A percentile compares a stretch with the other conserved stretches of the same genome.
Evolutionary conservation across 2,888 invertebrate species (phyloP).

Genomic region (Podotricha telesiphe): DNA sequence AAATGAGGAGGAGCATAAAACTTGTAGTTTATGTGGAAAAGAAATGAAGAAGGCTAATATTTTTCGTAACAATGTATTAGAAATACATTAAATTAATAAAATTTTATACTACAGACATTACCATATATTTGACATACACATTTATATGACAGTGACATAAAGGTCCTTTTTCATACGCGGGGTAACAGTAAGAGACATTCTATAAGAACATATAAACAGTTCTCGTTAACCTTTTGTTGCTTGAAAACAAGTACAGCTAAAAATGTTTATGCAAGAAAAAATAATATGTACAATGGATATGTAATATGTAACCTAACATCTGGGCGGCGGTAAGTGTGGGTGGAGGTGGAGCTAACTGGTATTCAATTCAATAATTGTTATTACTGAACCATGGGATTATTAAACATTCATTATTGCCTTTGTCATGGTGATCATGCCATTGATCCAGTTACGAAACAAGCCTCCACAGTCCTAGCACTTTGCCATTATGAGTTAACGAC

Average conservation of each 20-base stretch:
- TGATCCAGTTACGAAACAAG: constrained; percentile 29
- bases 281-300: not conserved
- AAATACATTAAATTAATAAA: too few species aligned
- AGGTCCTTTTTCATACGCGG: too few species aligned
- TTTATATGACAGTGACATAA: too few species aligned
- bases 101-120: too few species aligned
- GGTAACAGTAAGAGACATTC: too few species aligned
- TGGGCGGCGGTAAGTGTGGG: constrained; percentile 18
- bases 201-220: not conserved
- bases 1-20: too few species aligned
- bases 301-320: constrained; percentile 27
- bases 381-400: constrained; percentile 23
- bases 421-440: constrained; percentile 33
- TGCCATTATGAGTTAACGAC: constrained; percentile 10
- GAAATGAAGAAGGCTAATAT: too few species aligned
- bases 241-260: not conserved
- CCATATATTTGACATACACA: too few species aligned
- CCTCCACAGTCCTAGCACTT: constrained; percentile 14
- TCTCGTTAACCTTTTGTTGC: not conserved
- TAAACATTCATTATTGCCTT: constrained; percentile 23
- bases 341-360: constrained; percentile 28
- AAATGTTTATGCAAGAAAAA: not conserved
- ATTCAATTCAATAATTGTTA: constrained; percentile 25
- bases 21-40: too few species aligned
- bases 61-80: too few species aligned